phyloP scores from a whole-genome alignment of 2,888 invertebrate species.

The Laspeyria flexula region DNA sequence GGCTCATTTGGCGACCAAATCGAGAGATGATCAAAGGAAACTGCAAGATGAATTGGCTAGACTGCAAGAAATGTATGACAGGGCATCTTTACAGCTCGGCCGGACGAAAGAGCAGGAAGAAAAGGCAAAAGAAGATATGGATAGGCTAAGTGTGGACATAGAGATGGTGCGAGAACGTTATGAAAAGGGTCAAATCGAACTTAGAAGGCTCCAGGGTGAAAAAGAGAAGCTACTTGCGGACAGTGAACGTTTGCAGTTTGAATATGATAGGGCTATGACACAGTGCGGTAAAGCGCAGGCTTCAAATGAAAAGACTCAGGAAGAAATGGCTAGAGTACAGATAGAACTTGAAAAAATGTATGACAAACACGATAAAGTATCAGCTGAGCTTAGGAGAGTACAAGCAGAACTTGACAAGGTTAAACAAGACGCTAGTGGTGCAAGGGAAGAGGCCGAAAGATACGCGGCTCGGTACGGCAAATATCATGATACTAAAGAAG shows the following conservation, averaged over 20 bases:
- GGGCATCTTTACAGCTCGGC: conserved; percentile 93
- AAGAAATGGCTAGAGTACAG: conserved; percentile 94
- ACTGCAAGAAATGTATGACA: conserved; percentile 95
- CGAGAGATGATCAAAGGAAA: conserved; percentile 94
- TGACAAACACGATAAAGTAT: conserved; percentile 95
- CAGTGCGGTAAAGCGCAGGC: conserved; percentile 94
- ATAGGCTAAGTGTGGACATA: conserved; percentile 91
- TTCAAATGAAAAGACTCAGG: conserved; percentile 94
- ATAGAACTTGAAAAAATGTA: conserved; percentile 96
- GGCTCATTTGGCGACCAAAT: conserved; percentile 91
- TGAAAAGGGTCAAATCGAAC: conserved; percentile 94
- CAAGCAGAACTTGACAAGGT: conserved; percentile 91
- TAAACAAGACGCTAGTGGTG: conserved; percentile 90
- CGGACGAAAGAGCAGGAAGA: conserved; percentile 96
- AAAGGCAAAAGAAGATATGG: conserved; percentile 94
- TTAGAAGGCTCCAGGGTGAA: conserved; percentile 92
- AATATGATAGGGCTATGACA: conserved; percentile 94
- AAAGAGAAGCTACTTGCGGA: conserved; percentile 95
- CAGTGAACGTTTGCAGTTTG: conserved; percentile 93
- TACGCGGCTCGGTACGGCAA: conserved; percentile 90
- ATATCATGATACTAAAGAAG: conserved; percentile 92
- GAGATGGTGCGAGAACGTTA: conserved; percentile 95
- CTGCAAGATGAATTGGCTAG: conserved; percentile 94
- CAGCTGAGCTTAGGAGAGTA: conserved; percentile 92
- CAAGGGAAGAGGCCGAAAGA: conserved; percentile 92